Conservation (phyloP, 2,797 vertebrate genomes). For the Halcyon badia region DNA sequence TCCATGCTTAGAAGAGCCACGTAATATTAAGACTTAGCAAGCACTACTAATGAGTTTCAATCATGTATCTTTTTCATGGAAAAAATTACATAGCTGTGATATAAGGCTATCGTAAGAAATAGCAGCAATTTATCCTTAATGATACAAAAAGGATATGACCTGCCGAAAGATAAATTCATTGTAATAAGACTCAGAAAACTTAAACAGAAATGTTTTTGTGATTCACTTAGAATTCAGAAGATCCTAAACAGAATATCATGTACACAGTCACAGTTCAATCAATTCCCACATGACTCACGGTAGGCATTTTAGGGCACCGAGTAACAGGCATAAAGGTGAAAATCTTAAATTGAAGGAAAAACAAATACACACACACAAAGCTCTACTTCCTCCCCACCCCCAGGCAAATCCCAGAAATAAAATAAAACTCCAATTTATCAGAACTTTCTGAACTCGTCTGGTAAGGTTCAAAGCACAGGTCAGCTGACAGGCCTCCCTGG, state of each 20-base stretch:
- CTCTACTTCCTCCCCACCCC: accelerated
- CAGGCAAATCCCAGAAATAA: not conserved
- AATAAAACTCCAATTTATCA: not conserved
- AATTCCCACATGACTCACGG: not conserved
- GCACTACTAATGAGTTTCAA: not conserved
- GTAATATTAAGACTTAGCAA: not conserved
- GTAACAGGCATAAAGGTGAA: not conserved
- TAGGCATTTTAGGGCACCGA: not conserved
- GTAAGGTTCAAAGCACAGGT: constrained; percentile 58
- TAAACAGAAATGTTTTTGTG: not conserved
- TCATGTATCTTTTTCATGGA: not conserved
- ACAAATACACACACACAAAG: not conserved
- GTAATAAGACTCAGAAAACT: not conserved
- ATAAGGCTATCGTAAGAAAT: not conserved
- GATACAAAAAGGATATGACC: not conserved
- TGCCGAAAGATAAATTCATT: not conserved
- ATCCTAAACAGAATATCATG: not conserved
- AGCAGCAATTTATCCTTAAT: not conserved
- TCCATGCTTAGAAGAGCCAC: not conserved
- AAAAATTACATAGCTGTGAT: not conserved
- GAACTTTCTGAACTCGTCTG: constrained; percentile 26
- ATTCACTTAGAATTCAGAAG: not conserved
- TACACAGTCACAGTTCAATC: not conserved
- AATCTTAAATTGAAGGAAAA: not conserved
- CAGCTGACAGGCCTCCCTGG: constrained; percentile 32